A percentile compares a stretch with the other conserved stretches of the same genome.
Evolutionary conservation across 1,140 invertebrate species (phyloP).

Genomic region (Trichonephila inaurata): DNA sequence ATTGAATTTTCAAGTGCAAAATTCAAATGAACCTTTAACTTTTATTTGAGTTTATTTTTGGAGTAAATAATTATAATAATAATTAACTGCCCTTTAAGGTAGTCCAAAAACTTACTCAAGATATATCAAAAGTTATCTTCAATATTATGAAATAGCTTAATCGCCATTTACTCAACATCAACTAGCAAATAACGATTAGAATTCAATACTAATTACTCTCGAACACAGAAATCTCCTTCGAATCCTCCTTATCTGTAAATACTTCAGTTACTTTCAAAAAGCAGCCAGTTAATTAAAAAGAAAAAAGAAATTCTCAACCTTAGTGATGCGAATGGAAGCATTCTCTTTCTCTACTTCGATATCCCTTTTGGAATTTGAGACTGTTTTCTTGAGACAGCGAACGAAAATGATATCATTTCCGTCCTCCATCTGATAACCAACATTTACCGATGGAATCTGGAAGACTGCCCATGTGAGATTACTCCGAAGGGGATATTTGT

Average conservation of each 20-base stretch:
- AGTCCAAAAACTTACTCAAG: too few relatives aligned
- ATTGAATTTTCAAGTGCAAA: too few relatives aligned
- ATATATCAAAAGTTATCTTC: too few relatives aligned
- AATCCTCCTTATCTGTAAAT: neutral
- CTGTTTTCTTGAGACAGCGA: conserved; percentile 43
- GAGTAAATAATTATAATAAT: too few relatives aligned
- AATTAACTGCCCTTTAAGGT: too few relatives aligned
- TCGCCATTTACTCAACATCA: neutral
- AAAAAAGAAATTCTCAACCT: neutral
- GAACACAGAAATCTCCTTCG: neutral
- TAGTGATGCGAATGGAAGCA: neutral
- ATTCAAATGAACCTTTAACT: too few relatives aligned
- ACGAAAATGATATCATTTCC: conserved; percentile 29
- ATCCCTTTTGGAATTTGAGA: conserved; percentile 12
- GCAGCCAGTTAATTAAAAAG: neutral
- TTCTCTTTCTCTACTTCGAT: neutral
- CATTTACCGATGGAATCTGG: conserved; percentile 47
- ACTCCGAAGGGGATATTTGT: neutral
- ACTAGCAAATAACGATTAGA: neutral
- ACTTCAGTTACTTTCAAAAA: neutral
- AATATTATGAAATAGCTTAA: too few relatives aligned
- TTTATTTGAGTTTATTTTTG: too few relatives aligned
- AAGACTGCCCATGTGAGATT: conserved; percentile 38
- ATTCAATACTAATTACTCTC: neutral
- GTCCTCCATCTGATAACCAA: conserved; percentile 43